These are phyloP conservation scores for Leguminivora glycinivorella DNA, from an alignment of 1,140 invertebrate genomes.

Conservation along the genomic window DNA sequence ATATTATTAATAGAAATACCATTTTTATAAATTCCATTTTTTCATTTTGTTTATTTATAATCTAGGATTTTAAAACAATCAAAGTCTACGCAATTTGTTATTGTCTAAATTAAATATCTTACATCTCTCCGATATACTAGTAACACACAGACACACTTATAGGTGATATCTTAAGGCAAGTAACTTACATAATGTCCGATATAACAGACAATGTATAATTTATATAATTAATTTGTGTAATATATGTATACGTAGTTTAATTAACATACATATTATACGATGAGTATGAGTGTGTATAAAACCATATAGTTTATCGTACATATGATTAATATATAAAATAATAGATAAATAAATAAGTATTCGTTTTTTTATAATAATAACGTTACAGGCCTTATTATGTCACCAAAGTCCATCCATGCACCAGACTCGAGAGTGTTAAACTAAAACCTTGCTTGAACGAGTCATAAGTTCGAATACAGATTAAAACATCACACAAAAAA, in stretches of 20 bases:
- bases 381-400: conserved; percentile 15
- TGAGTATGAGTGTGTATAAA: not conserved
- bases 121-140: conserved; percentile 14
- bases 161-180: conserved; percentile 21
- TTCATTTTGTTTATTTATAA: not conserved
- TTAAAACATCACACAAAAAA: not conserved
- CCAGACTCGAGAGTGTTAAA: not conserved
- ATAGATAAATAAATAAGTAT: not conserved
- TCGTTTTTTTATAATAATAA: not conserved
- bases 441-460: conserved; percentile 20
- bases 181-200: not conserved
- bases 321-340: not conserved
- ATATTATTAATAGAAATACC: not conserved
- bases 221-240: not conserved
- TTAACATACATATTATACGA: not conserved
- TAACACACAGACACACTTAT: not conserved
- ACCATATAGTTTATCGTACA: not conserved
- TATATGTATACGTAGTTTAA: not conserved
- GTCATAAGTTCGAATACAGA: not conserved
- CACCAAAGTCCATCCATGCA: not conserved
- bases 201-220: not conserved
- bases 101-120: conserved; percentile 1
- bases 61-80: not conserved
- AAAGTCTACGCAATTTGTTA: conserved; percentile 9
- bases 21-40: not conserved